These are phyloP conservation scores for Batillaria attramentaria DNA, from an alignment of 1,140 invertebrate species.

Conservation along the genomic window DNA sequence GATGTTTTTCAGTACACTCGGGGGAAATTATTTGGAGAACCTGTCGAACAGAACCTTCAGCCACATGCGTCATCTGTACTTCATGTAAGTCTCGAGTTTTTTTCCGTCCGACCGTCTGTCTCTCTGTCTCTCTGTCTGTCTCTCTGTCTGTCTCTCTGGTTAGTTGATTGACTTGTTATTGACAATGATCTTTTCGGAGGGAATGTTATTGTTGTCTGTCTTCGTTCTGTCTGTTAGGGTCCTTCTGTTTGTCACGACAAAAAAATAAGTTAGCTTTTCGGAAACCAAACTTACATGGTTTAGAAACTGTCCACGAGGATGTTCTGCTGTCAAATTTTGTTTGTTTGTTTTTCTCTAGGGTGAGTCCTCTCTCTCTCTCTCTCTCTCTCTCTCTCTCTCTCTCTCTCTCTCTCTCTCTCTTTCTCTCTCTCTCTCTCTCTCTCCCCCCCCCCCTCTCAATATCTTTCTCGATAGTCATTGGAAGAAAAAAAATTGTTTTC, in stretches of 20 bases:
- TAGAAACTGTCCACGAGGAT: background rate
- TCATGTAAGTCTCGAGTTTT: constrained; percentile 13
- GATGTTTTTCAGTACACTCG: constrained; percentile 74
- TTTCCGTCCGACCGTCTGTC: background rate
- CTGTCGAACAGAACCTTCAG: constrained; percentile 27
- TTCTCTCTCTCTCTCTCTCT: constrained; percentile 3
- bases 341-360: constrained; percentile 6
- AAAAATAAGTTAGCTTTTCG: background rate
- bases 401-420: constrained; percentile 2
- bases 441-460: too few species aligned
- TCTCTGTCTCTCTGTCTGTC: constrained; percentile 6
- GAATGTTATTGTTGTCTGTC: too few species aligned
- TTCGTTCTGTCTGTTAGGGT: too few species aligned
- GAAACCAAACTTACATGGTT: background rate
- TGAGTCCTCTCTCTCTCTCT: background rate
- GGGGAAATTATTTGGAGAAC: constrained; percentile 74
- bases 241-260: too few species aligned
- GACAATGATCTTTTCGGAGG: background rate
- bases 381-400: background rate
- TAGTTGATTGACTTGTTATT: background rate
- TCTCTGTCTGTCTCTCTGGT: constrained; percentile 1
- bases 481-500: too few species aligned
- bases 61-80: constrained; percentile 14
- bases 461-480: too few species aligned
- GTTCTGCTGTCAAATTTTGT: background rate